Percentiles rank a stretch among this genome's conserved stretches.
These are phyloP conservation scores for Pachyramphus minor DNA, from an alignment of 2,113 vertebrate species.

Conservation along the genomic window DNA sequence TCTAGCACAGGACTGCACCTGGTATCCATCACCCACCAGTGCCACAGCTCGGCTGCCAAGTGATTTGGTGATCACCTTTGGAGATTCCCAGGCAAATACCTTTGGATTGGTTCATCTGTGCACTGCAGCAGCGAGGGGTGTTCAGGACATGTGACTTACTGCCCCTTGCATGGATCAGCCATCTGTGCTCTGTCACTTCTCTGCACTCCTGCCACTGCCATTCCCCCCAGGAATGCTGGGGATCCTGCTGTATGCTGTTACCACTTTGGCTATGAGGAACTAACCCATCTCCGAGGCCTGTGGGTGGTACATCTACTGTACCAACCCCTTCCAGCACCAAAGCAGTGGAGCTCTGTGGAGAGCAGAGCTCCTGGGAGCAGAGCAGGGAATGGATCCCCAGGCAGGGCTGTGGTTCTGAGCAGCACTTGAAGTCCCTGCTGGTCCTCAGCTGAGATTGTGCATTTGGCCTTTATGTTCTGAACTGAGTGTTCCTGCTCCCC, in stretches of 20 bases:
- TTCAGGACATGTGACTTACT: not conserved
- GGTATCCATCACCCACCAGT: not conserved
- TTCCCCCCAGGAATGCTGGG: not conserved
- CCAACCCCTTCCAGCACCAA: fast-evolving
- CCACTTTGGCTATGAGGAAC: not conserved
- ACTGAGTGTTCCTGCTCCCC: not conserved
- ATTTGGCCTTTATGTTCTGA: not conserved
- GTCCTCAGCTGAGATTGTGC: fast-evolving
- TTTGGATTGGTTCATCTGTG: not conserved
- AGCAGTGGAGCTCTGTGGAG: not conserved
- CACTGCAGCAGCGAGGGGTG: not conserved
- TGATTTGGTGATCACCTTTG: not conserved
- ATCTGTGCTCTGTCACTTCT: fast-evolving
- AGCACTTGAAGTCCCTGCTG: not conserved
- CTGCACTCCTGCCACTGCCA: not conserved
- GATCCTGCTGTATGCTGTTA: not conserved
- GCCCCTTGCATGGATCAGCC: not conserved
- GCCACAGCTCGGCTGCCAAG: not conserved
- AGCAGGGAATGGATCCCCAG: not conserved
- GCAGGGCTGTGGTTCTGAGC: not conserved
- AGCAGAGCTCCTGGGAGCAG: not conserved
- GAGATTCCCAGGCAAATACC: not conserved
- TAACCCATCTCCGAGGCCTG: not conserved
- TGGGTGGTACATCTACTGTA: not conserved
- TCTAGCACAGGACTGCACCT: not conserved